These are phyloP conservation scores for Allygus modestus DNA, from an alignment of 2,888 invertebrate genomes.

Conservation along the genomic window DNA sequence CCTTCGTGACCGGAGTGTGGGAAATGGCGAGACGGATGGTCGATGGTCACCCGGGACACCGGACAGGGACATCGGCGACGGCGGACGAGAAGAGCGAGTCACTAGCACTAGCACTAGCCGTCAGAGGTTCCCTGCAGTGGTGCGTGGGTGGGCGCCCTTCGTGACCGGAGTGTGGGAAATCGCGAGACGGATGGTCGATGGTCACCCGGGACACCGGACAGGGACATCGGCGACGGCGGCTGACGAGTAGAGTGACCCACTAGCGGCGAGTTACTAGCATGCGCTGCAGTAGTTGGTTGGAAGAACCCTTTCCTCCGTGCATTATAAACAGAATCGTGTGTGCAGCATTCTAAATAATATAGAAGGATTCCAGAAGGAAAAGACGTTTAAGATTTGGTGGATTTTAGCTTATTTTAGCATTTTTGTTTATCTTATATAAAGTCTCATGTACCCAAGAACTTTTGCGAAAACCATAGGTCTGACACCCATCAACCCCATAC, in stretches of 20 bases:
- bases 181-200: not conserved
- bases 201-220: not conserved
- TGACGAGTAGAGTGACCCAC: not conserved
- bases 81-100: not conserved
- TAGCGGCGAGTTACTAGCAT: too few species aligned
- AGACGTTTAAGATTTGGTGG: too few species aligned
- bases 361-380: too few species aligned
- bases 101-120: too few species aligned
- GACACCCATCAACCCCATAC: too few species aligned
- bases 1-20: slow-evolving; percentile 19
- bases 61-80: not conserved
- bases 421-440: too few species aligned
- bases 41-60: not conserved
- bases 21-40: not conserved
- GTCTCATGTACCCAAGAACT: too few species aligned
- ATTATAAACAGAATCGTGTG: not conserved
- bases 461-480: too few species aligned
- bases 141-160: not conserved
- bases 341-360: too few species aligned
- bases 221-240: not conserved
- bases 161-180: slow-evolving; percentile 26
- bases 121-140: not conserved
- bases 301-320: not conserved
- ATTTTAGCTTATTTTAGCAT: too few species aligned
- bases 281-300: not conserved